A percentile compares a stretch with the other conserved stretches of the same genome.
These are phyloP conservation scores for Terrapene triunguis DNA, from an alignment of 2,113 vertebrate genomes.

Conservation along the genomic window DNA sequence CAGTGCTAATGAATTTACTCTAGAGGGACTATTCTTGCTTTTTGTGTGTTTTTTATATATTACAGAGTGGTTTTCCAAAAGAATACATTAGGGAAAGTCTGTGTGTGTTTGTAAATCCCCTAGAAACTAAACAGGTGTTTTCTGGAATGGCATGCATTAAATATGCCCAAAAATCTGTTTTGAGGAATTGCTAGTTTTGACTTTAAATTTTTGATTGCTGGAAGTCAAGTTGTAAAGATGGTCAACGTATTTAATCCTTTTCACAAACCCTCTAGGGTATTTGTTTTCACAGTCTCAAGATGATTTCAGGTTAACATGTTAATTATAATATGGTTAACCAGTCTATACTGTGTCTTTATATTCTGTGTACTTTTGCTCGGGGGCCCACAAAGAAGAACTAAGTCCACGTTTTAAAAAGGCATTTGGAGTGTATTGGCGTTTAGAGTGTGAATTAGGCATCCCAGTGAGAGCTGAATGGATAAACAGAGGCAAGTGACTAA, in stretches of 20 bases:
- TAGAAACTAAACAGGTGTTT: background rate
- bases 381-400: background rate
- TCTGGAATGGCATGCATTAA: fast-evolving
- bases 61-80: constrained; percentile 3
- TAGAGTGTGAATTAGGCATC: background rate
- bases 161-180: background rate
- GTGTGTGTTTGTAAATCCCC: background rate
- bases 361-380: background rate
- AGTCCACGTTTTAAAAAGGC: background rate
- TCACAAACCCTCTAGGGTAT: background rate
- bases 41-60: background rate
- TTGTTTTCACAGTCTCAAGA: background rate
- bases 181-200: background rate
- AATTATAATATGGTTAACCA: background rate
- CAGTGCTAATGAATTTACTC: background rate
- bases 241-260: background rate
- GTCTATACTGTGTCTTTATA: background rate
- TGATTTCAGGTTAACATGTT: background rate
- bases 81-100: background rate
- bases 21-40: background rate
- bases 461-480: background rate
- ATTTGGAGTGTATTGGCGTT: background rate
- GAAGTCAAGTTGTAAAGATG: background rate
- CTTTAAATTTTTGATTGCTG: background rate
- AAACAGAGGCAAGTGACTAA: background rate